A percentile compares a stretch with the other conserved stretches of the same genome.
Conservation (phyloP, 2,797 vertebrate genomes). For the Rhadinocentrus ornatus region DNA sequence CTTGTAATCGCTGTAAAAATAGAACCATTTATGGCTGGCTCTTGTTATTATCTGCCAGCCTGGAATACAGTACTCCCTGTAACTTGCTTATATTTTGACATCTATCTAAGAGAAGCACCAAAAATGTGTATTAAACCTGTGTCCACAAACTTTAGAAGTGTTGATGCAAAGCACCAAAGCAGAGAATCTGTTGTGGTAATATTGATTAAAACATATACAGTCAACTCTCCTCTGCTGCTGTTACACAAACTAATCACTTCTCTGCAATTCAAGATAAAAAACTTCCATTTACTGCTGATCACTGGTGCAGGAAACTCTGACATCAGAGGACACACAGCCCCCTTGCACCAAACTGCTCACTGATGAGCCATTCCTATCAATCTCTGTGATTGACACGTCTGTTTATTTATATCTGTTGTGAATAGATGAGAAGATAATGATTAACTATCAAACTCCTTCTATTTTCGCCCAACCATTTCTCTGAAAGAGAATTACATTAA, state of each 20-base stretch:
- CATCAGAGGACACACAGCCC: background rate
- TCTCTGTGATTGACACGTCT: constrained; percentile 8
- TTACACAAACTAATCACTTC: background rate
- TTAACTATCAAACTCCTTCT: background rate
- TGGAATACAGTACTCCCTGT: constrained; percentile 20
- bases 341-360: background rate
- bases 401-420: background rate
- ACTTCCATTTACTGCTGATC: background rate
- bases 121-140: constrained; percentile 3
- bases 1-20: background rate
- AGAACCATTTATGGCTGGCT: constrained; percentile 26
- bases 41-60: constrained; percentile 18
- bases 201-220: constrained; percentile 3
- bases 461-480: background rate
- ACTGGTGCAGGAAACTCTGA: constrained; percentile 2
- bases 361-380: constrained; percentile 4
- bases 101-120: constrained; percentile 1
- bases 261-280: background rate
- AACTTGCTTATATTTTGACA: constrained; percentile 12
- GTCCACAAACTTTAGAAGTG: constrained; percentile 5
- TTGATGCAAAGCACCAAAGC: background rate
- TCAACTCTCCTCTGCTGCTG: background rate
- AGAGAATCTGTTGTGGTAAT: background rate
- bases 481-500: background rate
- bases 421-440: constrained; percentile 3